Evolutionary conservation across 2,797 vertebrate genomes (phyloP), one percentile per base, ranked within the genome.

Genomic region (Spatula versicolor): DNA sequence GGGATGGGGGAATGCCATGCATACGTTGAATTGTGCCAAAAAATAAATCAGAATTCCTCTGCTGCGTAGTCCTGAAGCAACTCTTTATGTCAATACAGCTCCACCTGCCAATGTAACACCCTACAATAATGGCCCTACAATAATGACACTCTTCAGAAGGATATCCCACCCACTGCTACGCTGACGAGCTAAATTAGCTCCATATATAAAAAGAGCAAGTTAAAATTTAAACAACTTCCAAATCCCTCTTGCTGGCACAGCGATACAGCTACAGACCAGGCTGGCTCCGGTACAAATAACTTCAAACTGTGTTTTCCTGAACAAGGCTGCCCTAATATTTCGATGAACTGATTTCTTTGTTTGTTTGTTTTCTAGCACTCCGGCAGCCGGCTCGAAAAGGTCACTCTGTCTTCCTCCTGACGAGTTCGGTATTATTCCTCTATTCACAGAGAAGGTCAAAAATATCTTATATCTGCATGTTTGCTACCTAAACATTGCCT

Each of bases 161-260:
- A 58, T 67, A 71, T 88, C 82, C 68, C 67, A 91, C 63, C 69
- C 89, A 66, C 71, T 76, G 67, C 55, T 39, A 30, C 33, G 22
- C 58, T 31, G 30, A 71, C 63, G 85, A 97, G 89, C 59, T 84
- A 80, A 79, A 93, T 33, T 23, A 83, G 41, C 23, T 71, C 54
- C 62, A 21, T 12, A 14, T 28, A 48, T 63, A 84, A 93, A 96
- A 96, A 83, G 3, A 48, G 48, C 58, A 68, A 80, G 39, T 22
- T 28, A 12, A 64, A 93, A 87, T 50, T 35, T 13, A 74, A 91
- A 84, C 23, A 63, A 69, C 78, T 79, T 75, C 26, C 67, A 58
- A 8, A 67, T 10, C 67, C 75, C 59, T 91, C n/a, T 75, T 18
- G 43, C 11, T 30, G 46, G 71, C 90, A 39, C 4, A 2, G 39